Base-by-base conservation (phyloP, 2,797 vertebrate species). In the Smutsia temminckii region DNA sequence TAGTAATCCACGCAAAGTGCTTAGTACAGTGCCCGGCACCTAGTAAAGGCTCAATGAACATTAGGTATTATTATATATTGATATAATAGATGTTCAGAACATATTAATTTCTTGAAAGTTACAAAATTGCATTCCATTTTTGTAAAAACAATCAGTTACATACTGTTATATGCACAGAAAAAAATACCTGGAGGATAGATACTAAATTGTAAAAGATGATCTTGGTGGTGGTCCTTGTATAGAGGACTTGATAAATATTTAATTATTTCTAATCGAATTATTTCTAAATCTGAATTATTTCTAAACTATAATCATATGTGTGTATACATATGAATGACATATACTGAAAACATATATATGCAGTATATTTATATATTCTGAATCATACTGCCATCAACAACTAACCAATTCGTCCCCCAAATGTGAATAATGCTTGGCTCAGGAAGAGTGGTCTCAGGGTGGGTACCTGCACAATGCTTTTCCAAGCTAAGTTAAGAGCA, bases 41-140 rank as follows among this genome's bases (percentile, higher is more conserved):
- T 10, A 77, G 84, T 64, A 79, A 77, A 55, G 51, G 20, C 46
- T 75, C 85, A 74, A 69, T 32, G 34, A 71, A 88, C 37, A 10
- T 42, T n/a, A 79, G 32, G 6, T 29, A 29, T 17, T 71, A 72
- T 64, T 59, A 74, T 6, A 81, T 23, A 80, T 0, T 66, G 64
- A 89, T 53, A 42, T 37, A 61, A 79, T 0, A 85, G 17, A 59
- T 84, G 18, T 59, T 23, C 10, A 61, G 63, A 78, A 84, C 37
- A 32, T 18, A 81, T 17, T 68, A 42, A 40, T 12, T 63, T 4
- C 57, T 10, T 14, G 63, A 93, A 66, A 75, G 57, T 12, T 83
- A 27, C 57, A 66, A 93, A 93, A 66, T 17, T 34, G 3, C 23
- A 86, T 40, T 86, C 63, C 25, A 21, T 89, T 95, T 95, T 78